Conservation (phyloP, 2,888 invertebrate genomes). For the Ctena decussata region DNA sequence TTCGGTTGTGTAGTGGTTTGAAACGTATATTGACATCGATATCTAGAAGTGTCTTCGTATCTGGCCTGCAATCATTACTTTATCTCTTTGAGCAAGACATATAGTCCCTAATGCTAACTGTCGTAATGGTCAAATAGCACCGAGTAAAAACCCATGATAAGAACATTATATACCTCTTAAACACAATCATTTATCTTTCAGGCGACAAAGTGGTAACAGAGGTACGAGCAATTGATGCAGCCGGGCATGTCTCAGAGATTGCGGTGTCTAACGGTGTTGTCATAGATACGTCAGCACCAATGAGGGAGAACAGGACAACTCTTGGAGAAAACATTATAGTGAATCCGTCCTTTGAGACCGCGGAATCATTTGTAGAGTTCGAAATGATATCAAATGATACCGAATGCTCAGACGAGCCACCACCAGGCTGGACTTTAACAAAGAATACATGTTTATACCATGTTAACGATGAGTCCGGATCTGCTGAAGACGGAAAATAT, state of each 20-base stretch:
- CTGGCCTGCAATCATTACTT: too few relatives aligned
- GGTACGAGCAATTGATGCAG: conserved; percentile 42
- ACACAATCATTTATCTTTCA: too few relatives aligned
- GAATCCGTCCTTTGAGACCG: conserved; percentile 45
- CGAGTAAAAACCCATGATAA: too few relatives aligned
- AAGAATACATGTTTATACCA: neutral
- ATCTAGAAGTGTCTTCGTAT: too few relatives aligned
- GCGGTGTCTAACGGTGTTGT: conserved; percentile 42
- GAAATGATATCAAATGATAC: neutral
- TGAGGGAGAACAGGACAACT: conserved; percentile 5
- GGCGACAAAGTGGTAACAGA: conserved; percentile 16
- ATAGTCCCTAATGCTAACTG: too few relatives aligned
- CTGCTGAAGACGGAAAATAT: conserved; percentile 6
- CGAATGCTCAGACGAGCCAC: neutral
- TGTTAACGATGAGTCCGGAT: neutral
- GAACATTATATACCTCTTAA: too few relatives aligned
- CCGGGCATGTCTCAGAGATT: conserved; percentile 36
- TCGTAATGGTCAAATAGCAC: too few relatives aligned
- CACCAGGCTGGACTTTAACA: neutral
- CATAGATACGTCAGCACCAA: conserved; percentile 47
- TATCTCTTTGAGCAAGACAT: too few relatives aligned
- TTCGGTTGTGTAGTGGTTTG: too few relatives aligned
- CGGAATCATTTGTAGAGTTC: neutral
- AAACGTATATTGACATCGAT: too few relatives aligned
- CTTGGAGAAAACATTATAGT: conserved; percentile 28